phyloP scores from a whole-genome alignment of 2,113 vertebrate genomes.

The Uria lomvia region DNA sequence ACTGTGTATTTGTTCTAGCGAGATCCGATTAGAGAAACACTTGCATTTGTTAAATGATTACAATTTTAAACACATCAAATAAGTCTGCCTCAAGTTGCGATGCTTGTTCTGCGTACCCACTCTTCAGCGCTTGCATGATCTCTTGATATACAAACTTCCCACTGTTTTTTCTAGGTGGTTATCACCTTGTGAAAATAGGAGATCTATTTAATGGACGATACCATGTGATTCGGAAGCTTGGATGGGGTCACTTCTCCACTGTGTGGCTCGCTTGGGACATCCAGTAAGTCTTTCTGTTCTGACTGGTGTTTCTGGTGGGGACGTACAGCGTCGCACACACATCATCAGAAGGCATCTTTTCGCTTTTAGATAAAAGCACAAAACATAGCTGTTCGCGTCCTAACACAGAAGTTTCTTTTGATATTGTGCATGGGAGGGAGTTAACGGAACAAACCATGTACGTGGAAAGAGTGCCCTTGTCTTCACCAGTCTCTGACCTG shows the following conservation, averaged over 20 bases:
- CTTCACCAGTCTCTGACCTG: not conserved
- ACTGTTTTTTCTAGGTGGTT: slow-evolving; percentile 81
- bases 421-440: not conserved
- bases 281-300: slow-evolving; percentile 80
- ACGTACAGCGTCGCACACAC: not conserved
- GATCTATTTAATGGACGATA: slow-evolving; percentile 93
- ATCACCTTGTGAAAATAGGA: slow-evolving; percentile 95
- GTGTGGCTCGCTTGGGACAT: slow-evolving; percentile 99
- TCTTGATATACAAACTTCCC: not conserved
- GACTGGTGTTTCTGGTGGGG: not conserved
- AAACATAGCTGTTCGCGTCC: not conserved
- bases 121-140: not conserved
- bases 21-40: not conserved
- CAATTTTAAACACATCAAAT: not conserved
- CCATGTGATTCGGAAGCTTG: slow-evolving; percentile 95
- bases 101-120: not conserved
- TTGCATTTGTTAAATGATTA: not conserved
- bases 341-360: not conserved
- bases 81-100: not conserved
- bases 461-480: not conserved
- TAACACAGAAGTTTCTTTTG: not conserved
- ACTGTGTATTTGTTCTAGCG: not conserved
- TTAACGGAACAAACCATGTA: not conserved
- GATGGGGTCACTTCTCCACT: slow-evolving; percentile 98
- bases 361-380: not conserved